A percentile compares a stretch with the other conserved stretches of the same genome.
These are phyloP conservation scores for Enteromius unitaeniatus DNA, from an alignment of 2,797 vertebrate species.

Conservation along the genomic window DNA sequence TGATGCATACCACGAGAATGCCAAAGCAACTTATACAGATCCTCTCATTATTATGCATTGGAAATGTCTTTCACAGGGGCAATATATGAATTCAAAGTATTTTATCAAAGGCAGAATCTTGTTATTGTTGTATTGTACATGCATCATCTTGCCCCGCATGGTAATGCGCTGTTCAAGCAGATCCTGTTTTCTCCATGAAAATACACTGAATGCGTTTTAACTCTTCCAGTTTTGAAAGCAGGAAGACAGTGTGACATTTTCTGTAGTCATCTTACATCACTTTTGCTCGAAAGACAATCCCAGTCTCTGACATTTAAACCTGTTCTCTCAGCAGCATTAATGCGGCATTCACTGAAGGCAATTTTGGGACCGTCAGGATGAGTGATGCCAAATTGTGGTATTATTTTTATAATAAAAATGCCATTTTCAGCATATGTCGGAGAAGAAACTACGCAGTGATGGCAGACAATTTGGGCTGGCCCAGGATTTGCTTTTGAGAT, in stretches of 20 bases:
- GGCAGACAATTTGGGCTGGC: slow-evolving; percentile 17
- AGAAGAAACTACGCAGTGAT: slow-evolving; percentile 1
- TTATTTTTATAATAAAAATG: slow-evolving; percentile 30
- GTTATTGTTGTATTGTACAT: slow-evolving; percentile 43
- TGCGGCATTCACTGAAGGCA: slow-evolving; percentile 23
- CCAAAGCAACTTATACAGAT: slow-evolving; percentile 32
- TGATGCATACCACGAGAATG: slow-evolving; percentile 30
- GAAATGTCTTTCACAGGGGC: slow-evolving; percentile 38
- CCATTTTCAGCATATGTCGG: neutral
- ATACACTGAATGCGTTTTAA: slow-evolving; percentile 30
- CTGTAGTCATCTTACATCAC: slow-evolving; percentile 36
- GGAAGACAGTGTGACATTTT: slow-evolving; percentile 41
- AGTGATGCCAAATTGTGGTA: slow-evolving; percentile 37
- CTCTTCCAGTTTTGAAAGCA: neutral
- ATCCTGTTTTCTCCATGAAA: slow-evolving; percentile 22
- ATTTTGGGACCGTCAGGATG: slow-evolving; percentile 33
- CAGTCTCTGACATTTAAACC: slow-evolving; percentile 39
- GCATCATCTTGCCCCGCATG: slow-evolving; percentile 37
- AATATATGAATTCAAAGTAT: slow-evolving; percentile 48
- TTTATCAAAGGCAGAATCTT: slow-evolving; percentile 52
- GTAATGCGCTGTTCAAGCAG: slow-evolving; percentile 34
- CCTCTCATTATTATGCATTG: slow-evolving; percentile 52
- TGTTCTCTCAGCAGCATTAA: slow-evolving; percentile 34
- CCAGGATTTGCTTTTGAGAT: slow-evolving; percentile 24
- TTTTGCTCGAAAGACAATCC: slow-evolving; percentile 33